Percentiles rank a stretch among this genome's conserved stretches.
These are phyloP conservation scores for Mimachlamys varia DNA, from an alignment of 2,888 invertebrate genomes.

Conservation along the genomic window DNA sequence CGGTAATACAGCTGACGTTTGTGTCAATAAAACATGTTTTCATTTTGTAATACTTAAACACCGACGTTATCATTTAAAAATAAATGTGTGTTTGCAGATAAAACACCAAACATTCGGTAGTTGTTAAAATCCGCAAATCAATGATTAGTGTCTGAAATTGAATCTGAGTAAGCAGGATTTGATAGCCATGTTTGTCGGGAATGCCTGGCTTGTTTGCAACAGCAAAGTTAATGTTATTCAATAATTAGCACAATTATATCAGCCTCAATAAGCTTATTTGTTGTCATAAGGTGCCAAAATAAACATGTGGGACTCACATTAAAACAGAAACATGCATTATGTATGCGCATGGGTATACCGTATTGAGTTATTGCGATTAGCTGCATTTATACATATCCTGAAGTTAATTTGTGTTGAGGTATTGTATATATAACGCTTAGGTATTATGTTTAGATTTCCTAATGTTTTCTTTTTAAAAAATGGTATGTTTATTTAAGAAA, in stretches of 20 bases:
- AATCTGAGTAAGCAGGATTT: neutral
- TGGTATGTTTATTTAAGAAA: too few relatives aligned
- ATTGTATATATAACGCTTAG: too few relatives aligned
- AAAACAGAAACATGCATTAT: neutral
- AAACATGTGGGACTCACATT: neutral
- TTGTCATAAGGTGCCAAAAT: neutral
- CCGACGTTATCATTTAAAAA: neutral
- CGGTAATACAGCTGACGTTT: neutral
- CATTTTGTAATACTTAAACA: neutral
- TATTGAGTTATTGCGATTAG: neutral
- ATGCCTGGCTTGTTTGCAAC: neutral
- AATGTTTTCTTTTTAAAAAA: too few relatives aligned
- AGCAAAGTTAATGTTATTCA: neutral
- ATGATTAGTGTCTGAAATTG: neutral
- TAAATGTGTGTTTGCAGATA: neutral
- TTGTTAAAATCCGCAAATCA: neutral
- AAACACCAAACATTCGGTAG: neutral
- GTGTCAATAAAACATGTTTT: neutral
- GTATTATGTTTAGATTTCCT: too few relatives aligned
- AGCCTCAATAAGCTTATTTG: neutral
- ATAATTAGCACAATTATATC: neutral
- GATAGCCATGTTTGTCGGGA: neutral
- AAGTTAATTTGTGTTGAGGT: too few relatives aligned
- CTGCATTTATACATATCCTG: too few relatives aligned
- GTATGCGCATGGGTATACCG: neutral